phyloP scores from a whole-genome alignment of 2,797 vertebrate species.

The Galagoides demidoff region DNA sequence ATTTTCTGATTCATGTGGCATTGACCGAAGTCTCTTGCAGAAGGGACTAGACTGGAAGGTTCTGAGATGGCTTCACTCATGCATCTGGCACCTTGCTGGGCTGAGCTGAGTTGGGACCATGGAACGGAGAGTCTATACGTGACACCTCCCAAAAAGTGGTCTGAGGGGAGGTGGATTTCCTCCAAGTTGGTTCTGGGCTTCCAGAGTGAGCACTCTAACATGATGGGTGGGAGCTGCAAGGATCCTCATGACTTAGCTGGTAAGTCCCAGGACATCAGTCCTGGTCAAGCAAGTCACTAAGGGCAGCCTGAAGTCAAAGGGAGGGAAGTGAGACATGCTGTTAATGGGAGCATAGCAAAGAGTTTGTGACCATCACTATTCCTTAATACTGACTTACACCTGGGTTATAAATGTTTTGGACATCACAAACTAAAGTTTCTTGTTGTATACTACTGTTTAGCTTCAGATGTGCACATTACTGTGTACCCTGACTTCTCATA shows the following conservation, averaged over 20 bases:
- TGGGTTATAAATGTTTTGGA: constrained; percentile 12
- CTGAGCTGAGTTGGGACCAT: not conserved
- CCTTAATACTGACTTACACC: not conserved
- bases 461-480: not conserved
- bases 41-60: not conserved
- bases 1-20: not conserved
- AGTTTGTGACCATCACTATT: constrained; percentile 1
- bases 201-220: not conserved
- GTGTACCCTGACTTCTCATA: not conserved
- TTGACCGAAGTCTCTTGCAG: not conserved
- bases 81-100: not conserved
- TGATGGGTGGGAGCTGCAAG: not conserved
- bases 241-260: not conserved
- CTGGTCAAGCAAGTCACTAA: not conserved
- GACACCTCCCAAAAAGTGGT: not conserved
- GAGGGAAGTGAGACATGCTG: not conserved
- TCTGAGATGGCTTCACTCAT: not conserved
- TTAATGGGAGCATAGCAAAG: not conserved
- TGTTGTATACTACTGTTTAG: not conserved
- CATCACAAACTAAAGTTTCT: not conserved
- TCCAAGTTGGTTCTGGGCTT: not conserved
- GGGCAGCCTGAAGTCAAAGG: not conserved
- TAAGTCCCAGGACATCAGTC: not conserved
- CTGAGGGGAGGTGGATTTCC: not conserved
- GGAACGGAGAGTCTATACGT: not conserved